These are phyloP conservation scores for Oreortyx pictus DNA, from an alignment of 2,797 vertebrate species.

Conservation along the genomic window DNA sequence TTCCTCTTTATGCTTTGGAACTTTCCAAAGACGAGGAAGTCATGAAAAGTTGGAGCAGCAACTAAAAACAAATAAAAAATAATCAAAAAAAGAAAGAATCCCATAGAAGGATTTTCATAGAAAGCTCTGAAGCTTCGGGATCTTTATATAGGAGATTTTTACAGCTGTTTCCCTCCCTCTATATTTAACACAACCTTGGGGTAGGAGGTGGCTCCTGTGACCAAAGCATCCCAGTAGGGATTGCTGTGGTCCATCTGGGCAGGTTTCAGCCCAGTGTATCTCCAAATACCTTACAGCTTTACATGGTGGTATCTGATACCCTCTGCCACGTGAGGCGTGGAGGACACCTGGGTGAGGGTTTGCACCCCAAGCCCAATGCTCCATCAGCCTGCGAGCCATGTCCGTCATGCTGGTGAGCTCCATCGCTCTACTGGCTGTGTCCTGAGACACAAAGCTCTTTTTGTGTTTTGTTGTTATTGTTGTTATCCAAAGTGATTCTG, in stretches of 20 bases:
- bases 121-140: conserved; percentile 40
- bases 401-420: too few species aligned
- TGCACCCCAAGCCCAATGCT: not conserved
- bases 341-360: not conserved
- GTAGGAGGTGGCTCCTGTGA: not conserved
- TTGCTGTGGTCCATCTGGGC: not conserved
- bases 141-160: conserved; percentile 63
- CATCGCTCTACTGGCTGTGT: not conserved
- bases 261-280: not conserved
- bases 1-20: conserved; percentile 67
- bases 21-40: conserved; percentile 54
- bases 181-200: not conserved
- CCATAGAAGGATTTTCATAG: conserved; percentile 38
- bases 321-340: accelerated
- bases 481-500: not conserved
- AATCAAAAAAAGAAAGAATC: not conserved
- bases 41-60: conserved; percentile 62
- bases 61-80: conserved; percentile 55
- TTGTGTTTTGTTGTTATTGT: not conserved
- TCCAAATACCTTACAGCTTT: not conserved
- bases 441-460: not conserved
- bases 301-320: not conserved
- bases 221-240: not conserved
- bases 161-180: conserved; percentile 53
- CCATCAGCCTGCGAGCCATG: not conserved